phyloP scores from a whole-genome alignment of 2,113 vertebrate genomes.

The Saiga tatarica region DNA sequence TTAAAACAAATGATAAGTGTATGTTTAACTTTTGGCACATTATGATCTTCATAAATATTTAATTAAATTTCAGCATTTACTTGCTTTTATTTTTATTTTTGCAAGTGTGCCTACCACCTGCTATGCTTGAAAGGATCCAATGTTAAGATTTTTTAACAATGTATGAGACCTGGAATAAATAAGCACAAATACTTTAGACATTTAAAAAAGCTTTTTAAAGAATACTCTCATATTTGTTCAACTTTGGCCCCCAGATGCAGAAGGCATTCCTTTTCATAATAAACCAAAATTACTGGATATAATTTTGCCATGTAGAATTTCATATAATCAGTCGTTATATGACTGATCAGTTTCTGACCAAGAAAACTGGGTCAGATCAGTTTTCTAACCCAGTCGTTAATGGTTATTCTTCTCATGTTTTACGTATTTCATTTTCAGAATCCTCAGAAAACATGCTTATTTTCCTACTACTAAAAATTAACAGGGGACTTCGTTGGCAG shows the following conservation, averaged over 20 bases:
- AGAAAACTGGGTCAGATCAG: no score
- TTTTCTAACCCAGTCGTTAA: not conserved
- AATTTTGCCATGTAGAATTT: not conserved
- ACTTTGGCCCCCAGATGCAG: not conserved
- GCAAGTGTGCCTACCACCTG: slow-evolving; percentile 39
- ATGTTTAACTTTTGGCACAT: slow-evolving; percentile 25
- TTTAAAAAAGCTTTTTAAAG: slow-evolving; percentile 48
- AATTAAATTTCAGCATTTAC: slow-evolving; percentile 39
- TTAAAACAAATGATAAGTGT: slow-evolving; percentile 15
- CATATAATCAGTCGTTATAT: no score
- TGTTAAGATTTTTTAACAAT: slow-evolving; percentile 33
- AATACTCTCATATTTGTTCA: slow-evolving; percentile 25
- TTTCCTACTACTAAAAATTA: slow-evolving; percentile 17
- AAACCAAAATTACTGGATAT: not conserved
- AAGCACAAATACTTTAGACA: slow-evolving; percentile 1
- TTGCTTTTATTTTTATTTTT: slow-evolving; percentile 51
- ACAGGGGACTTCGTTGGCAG: not conserved
- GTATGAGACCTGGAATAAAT: slow-evolving; percentile 22
- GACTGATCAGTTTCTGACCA: no score
- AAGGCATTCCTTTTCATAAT: slow-evolving; percentile 49
- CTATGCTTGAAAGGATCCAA: slow-evolving; percentile 47
- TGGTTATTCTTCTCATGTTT: not conserved
- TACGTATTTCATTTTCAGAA: not conserved
- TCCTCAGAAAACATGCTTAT: not conserved
- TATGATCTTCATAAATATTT: slow-evolving; percentile 43